phyloP scores from a whole-genome alignment of 2,888 invertebrate genomes.

The Ptycholaimellus sp. region DNA sequence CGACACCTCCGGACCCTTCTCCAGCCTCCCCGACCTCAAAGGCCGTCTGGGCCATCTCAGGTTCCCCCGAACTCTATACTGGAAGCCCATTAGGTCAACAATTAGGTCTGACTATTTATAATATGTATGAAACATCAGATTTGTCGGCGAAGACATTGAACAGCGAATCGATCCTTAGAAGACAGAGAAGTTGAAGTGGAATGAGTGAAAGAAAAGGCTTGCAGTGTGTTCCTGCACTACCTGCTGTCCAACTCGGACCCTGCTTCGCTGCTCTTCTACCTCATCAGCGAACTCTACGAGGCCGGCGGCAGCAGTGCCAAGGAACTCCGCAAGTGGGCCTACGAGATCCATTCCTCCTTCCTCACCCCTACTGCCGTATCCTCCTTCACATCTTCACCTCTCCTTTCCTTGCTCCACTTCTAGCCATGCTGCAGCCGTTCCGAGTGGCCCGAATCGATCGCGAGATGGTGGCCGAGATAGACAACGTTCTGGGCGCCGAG shows the following conservation, averaged over 20 bases:
- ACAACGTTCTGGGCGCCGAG: conserved; percentile 12
- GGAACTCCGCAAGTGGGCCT: conserved; percentile 91
- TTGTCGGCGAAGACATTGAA: too few species aligned
- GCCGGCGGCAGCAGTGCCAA: conserved; percentile 42
- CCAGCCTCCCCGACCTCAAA: conserved; percentile 51
- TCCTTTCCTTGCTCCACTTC: too few species aligned
- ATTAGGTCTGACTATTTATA: too few species aligned
- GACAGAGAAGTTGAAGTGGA: too few species aligned
- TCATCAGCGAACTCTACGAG: conserved; percentile 70
- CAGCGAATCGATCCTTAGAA: too few species aligned
- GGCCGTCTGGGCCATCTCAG: conserved; percentile 67
- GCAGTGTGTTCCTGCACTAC: conserved; percentile 80
- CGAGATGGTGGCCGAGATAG: conserved; percentile 20
- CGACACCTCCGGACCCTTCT: conserved; percentile 68
- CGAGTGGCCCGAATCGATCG: conserved; percentile 11
- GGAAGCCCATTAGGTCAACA: too few species aligned
- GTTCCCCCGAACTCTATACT: too few species aligned
- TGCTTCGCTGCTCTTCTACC: conserved; percentile 45
- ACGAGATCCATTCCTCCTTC: conserved; percentile 91
- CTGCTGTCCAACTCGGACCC: conserved; percentile 59
- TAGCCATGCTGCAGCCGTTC: not conserved
- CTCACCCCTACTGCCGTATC: conserved; percentile 38
- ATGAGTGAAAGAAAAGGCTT: too few species aligned
- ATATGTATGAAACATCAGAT: too few species aligned
- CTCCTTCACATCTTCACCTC: too few species aligned